phyloP scores from a whole-genome alignment of 2,888 invertebrate genomes.

The Nymphalis polychloros region DNA sequence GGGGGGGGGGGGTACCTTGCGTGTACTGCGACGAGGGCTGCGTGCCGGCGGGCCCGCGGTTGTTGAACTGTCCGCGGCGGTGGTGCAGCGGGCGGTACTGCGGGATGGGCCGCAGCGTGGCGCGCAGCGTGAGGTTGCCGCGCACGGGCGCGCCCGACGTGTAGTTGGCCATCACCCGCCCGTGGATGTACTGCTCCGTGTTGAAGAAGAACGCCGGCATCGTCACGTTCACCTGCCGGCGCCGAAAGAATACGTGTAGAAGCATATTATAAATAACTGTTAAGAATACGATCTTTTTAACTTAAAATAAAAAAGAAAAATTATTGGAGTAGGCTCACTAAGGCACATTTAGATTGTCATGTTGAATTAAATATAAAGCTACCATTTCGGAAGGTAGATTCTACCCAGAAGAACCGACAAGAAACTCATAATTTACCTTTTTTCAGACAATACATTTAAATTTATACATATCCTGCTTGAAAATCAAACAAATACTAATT shows the following conservation, averaged over 20 bases:
- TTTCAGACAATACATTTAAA: too few relatives aligned
- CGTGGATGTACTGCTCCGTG: conserved; percentile 90
- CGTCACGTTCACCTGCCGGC: conserved; percentile 91
- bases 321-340: too few relatives aligned
- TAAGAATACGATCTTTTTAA: too few relatives aligned
- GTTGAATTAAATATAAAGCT: too few relatives aligned
- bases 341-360: too few relatives aligned
- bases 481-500: too few relatives aligned
- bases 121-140: conserved; percentile 93
- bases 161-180: conserved; percentile 96
- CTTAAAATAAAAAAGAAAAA: too few relatives aligned
- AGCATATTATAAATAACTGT: not conserved
- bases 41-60: conserved; percentile 52
- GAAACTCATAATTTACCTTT: too few relatives aligned
- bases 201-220: conserved; percentile 97
- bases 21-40: conserved; percentile 42
- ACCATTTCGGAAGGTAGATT: too few relatives aligned
- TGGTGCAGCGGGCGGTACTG: conserved; percentile 77
- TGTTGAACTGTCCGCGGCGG: conserved; percentile 76
- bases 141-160: conserved; percentile 95
- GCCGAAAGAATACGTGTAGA: not conserved
- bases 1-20: not conserved
- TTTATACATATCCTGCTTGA: too few relatives aligned
- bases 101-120: conserved; percentile 87
- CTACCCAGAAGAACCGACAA: too few relatives aligned